Conservation (phyloP, 2,888 invertebrate species). For the Plebejus argus region DNA sequence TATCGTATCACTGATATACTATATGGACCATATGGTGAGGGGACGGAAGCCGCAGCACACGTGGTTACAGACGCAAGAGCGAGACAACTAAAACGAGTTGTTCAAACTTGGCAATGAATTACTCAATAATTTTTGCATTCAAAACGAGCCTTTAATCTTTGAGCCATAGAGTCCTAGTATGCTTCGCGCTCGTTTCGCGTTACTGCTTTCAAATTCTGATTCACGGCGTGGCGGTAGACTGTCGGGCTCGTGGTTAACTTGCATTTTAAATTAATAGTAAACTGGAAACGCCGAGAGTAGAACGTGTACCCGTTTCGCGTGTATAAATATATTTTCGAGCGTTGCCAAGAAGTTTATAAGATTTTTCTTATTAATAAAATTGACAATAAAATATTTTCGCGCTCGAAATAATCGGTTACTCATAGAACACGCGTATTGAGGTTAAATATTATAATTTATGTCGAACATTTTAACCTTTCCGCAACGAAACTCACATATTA, state of each 20-base stretch:
- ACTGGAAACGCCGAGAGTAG: constrained; percentile 58
- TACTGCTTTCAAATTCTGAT: constrained; percentile 51
- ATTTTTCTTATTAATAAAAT: constrained; percentile 33
- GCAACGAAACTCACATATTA: neutral
- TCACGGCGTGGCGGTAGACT: constrained; percentile 58
- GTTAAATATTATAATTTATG: constrained; percentile 45
- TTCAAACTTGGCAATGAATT: constrained; percentile 76
- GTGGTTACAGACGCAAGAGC: constrained; percentile 58
- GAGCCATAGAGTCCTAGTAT: constrained; percentile 29
- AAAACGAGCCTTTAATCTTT: constrained; percentile 46
- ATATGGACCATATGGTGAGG: constrained; percentile 44
- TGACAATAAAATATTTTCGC: constrained; percentile 35
- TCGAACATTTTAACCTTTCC: constrained; percentile 63
- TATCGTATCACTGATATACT: constrained; percentile 28
- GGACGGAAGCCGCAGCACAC: constrained; percentile 55
- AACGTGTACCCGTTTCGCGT: constrained; percentile 55
- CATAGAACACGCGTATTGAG: neutral
- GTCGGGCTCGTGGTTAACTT: constrained; percentile 62
- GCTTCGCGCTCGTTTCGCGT: constrained; percentile 47
- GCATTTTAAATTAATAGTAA: constrained; percentile 64
- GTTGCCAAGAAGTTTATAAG: constrained; percentile 45
- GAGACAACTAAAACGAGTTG: constrained; percentile 67
- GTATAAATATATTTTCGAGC: constrained; percentile 52
- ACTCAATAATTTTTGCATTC: constrained; percentile 40
- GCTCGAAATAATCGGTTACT: constrained; percentile 21